Evolutionary conservation across 92 coral and sea anemone genomes (phyloP).

Genomic region (Galaxea fascicularis): DNA sequence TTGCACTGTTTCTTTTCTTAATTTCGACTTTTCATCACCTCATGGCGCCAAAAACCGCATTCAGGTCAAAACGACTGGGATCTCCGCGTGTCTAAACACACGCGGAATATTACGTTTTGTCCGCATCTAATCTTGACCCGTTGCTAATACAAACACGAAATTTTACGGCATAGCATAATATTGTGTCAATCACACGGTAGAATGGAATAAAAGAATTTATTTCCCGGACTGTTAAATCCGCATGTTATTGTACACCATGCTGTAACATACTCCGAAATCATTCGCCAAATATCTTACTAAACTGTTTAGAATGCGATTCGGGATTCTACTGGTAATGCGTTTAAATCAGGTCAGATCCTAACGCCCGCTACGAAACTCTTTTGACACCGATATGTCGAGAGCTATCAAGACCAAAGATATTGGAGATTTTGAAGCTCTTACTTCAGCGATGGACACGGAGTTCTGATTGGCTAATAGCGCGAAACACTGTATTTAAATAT

Average conservation of each 20-base stretch:
- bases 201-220: background rate
- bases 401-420: background rate
- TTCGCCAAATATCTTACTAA: background rate
- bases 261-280: background rate
- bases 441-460: background rate
- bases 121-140: conserved; percentile 1
- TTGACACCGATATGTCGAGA: conserved; percentile 2
- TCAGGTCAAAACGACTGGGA: background rate
- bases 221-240: background rate
- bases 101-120: background rate
- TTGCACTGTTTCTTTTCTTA: background rate
- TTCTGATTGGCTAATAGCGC: conserved; percentile 31
- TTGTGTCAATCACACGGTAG: too few species aligned
- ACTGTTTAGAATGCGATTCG: too few species aligned
- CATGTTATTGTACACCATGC: background rate
- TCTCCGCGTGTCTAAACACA: background rate
- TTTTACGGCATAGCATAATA: background rate
- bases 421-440: conserved; percentile 24
- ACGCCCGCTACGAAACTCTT: background rate
- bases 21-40: conserved; percentile 8
- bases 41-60: background rate
- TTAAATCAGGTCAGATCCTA: background rate
- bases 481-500: conserved; percentile 51
- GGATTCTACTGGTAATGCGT: background rate
- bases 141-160: background rate